Percentiles rank a stretch among this genome's conserved stretches.
Conservation (phyloP, 2,113 vertebrate genomes). For the Ursus arctos region DNA sequence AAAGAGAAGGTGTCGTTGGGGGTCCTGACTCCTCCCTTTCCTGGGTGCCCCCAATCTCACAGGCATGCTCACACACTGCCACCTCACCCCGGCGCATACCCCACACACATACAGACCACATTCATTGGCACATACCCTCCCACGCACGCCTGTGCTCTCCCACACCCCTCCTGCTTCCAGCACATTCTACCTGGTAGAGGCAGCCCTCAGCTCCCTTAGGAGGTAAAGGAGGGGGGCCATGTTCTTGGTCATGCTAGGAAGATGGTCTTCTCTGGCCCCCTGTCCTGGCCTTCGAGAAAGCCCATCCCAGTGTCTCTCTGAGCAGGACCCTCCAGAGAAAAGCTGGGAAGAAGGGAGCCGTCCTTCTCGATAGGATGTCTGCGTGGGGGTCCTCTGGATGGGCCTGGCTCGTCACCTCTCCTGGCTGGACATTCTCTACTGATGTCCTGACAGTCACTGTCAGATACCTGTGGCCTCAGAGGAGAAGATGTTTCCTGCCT, state of each 20-base stretch:
- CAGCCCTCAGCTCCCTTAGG: background rate
- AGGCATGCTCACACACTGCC: too few relatives aligned
- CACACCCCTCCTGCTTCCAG: background rate
- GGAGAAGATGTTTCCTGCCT: background rate
- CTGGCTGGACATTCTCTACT: background rate
- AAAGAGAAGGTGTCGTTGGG: background rate
- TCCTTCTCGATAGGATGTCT: background rate
- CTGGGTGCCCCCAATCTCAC: background rate
- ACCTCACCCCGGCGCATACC: accelerated
- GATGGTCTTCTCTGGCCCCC: background rate
- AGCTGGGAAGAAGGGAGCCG: background rate
- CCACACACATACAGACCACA: accelerated
- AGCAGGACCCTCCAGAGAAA: background rate
- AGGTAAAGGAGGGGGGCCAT: background rate
- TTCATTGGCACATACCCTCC: too few relatives aligned
- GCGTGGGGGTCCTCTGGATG: background rate
- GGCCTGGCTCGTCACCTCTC: background rate
- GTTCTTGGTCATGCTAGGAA: background rate
- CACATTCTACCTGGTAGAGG: background rate
- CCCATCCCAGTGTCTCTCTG: background rate
- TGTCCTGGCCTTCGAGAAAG: background rate
- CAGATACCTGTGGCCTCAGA: background rate
- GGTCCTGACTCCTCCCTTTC: background rate
- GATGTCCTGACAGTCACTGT: background rate
- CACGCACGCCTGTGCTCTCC: background rate